Percentiles rank a stretch among this genome's conserved stretches.
These are phyloP conservation scores for Stomorhina lunata DNA, from an alignment of 2,888 invertebrate species.

Conservation along the genomic window DNA sequence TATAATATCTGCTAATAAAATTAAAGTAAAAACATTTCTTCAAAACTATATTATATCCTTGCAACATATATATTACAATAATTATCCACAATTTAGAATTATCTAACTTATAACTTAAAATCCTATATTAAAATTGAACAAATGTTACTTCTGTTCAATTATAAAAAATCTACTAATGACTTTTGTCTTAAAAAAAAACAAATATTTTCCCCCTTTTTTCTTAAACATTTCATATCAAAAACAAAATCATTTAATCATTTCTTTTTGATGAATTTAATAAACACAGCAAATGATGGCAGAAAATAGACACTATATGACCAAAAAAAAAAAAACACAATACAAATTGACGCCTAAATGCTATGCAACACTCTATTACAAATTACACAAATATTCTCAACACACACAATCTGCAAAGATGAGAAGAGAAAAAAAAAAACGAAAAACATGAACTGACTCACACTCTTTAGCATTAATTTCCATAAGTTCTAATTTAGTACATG, in stretches of 20 bases:
- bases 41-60: no score
- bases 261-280: constrained; percentile 25
- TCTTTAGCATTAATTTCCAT: constrained; percentile 27
- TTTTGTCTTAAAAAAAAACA: neutral
- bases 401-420: constrained; percentile 20
- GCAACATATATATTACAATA: no score
- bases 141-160: neutral
- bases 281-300: constrained; percentile 21
- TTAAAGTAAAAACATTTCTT: no score
- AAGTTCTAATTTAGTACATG: constrained; percentile 41
- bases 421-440: neutral
- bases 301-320: constrained; percentile 9
- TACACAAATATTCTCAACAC: constrained; percentile 70
- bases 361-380: constrained; percentile 67
- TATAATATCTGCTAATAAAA: no score
- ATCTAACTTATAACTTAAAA: neutral
- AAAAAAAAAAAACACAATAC: constrained; percentile 74
- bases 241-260: constrained; percentile 19
- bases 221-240: neutral
- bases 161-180: constrained; percentile 11
- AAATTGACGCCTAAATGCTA: constrained; percentile 67
- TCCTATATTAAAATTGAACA: neutral
- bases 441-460: neutral
- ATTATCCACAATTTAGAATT: no score
- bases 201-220: neutral